Conservation (phyloP, 2,888 invertebrate genomes). For the Parnassius glacialis region DNA sequence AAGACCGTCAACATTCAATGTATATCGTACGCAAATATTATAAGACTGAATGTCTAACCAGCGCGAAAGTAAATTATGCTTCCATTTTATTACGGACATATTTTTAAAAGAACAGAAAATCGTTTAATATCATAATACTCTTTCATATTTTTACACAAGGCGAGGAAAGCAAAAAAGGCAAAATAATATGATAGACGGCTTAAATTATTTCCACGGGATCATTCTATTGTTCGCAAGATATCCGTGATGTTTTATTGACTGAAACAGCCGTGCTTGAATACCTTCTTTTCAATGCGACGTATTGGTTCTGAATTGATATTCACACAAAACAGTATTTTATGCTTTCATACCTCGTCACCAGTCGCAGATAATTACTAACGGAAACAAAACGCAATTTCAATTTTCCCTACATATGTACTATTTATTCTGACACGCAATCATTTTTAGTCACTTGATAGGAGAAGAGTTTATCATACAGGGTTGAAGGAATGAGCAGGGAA, state of each 20-base stretch:
- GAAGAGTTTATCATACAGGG: constrained; percentile 51
- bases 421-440: no score
- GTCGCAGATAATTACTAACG: constrained; percentile 45
- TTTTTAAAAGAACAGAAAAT: constrained; percentile 2
- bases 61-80: constrained; percentile 1
- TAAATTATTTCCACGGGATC: constrained; percentile 11
- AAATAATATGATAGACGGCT: constrained; percentile 8
- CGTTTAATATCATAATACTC: background rate
- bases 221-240: constrained; percentile 12
- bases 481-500: constrained; percentile 25
- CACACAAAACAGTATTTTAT: constrained; percentile 47
- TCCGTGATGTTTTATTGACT: constrained; percentile 25
- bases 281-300: constrained; percentile 36
- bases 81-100: constrained; percentile 5
- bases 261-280: constrained; percentile 31
- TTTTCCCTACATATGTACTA: constrained; percentile 51
- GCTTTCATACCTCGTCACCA: constrained; percentile 42
- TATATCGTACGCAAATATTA: no score
- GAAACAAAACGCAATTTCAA: constrained; percentile 65
- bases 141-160: background rate
- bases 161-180: background rate
- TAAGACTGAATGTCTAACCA: no score
- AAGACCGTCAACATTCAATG: no score
- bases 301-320: constrained; percentile 47
- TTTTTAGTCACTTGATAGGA: no score